Evolutionary conservation across 1,140 invertebrate genomes (phyloP).

Genomic region (Metaphire vulgaris): DNA sequence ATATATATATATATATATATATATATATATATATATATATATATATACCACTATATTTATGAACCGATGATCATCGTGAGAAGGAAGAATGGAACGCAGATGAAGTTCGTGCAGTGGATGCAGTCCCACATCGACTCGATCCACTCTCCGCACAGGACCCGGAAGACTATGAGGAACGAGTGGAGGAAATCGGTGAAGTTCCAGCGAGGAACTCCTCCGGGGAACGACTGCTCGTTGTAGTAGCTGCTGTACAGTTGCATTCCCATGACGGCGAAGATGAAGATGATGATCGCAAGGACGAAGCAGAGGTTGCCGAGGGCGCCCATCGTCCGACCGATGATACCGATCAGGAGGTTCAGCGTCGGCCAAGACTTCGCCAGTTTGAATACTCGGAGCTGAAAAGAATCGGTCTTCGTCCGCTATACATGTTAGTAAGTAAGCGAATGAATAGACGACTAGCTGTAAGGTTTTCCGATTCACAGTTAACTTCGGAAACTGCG

Average conservation of each 20-base stretch:
- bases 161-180: constrained; percentile 93
- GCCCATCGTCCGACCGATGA: constrained; percentile 95
- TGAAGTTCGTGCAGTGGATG: constrained; percentile 75
- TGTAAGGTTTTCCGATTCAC: too few species aligned
- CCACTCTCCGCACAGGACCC: constrained; percentile 89
- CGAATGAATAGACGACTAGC: too few species aligned
- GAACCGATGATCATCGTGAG: constrained; percentile 98
- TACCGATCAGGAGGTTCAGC: constrained; percentile 93
- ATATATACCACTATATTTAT: constrained; percentile 95
- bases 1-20: too few species aligned
- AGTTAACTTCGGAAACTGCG: too few species aligned
- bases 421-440: too few species aligned
- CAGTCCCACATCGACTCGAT: constrained; percentile 99
- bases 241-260: constrained; percentile 95
- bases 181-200: constrained; percentile 98
- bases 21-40: too few species aligned
- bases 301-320: constrained; percentile 95
- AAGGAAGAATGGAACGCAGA: constrained; percentile 93
- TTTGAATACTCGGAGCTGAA: constrained; percentile 87
- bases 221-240: constrained; percentile 57
- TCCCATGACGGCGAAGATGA: constrained; percentile 97
- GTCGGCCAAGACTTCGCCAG: constrained; percentile 98
- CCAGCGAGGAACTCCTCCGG: constrained; percentile 60
- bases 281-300: constrained; percentile 95
- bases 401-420: too few species aligned